A percentile compares a stretch with the other conserved stretches of the same genome.
Evolutionary conservation across 1,140 invertebrate species (phyloP).

Genomic region (Drosophila santomea): DNA sequence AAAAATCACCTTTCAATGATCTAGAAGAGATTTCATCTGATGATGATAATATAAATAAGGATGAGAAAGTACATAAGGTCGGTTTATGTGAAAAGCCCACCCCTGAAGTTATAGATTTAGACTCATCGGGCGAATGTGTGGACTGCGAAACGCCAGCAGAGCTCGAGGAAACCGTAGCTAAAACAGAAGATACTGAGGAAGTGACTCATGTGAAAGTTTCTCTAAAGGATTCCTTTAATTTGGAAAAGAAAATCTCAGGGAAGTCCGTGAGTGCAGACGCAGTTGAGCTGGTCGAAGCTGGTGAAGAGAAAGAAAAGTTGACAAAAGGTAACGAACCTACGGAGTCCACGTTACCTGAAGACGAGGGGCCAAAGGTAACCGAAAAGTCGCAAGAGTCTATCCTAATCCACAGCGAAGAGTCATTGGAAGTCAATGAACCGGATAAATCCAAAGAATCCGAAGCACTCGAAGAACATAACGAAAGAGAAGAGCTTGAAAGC

Average conservation of each 20-base stretch:
- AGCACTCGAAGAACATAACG: neutral
- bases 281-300: neutral
- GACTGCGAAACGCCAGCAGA: constrained; percentile 4
- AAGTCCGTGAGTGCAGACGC: neutral
- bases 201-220: neutral
- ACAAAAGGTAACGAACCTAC: neutral
- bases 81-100: neutral
- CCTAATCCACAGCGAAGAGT: neutral
- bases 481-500: neutral
- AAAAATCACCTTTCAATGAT: constrained; percentile 20
- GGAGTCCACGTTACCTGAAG: neutral
- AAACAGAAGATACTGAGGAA: neutral
- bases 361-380: neutral
- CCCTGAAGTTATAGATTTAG: constrained; percentile 42
- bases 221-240: neutral
- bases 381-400: neutral
- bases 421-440: too few relatives aligned
- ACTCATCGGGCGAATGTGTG: constrained; percentile 38
- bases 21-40: constrained; percentile 55
- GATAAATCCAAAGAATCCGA: neutral
- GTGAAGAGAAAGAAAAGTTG: neutral
- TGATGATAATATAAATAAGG: constrained; percentile 26
- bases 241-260: neutral
- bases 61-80: constrained; percentile 1
- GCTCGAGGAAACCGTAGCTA: neutral